Conservation (phyloP, 1,140 invertebrate genomes). For the Drosophila sp. region DNA sequence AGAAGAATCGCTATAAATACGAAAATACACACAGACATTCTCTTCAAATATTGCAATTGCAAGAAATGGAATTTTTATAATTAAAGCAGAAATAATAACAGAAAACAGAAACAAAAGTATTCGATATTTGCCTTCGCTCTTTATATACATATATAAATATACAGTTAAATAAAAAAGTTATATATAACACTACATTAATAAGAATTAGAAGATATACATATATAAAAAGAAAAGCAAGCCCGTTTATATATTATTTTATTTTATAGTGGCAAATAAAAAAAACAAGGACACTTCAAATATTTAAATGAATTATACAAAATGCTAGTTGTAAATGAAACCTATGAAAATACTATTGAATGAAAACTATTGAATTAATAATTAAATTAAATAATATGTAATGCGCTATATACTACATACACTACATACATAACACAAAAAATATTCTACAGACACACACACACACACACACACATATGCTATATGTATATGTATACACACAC, state of each 20-base stretch:
- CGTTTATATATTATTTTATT: slow-evolving; percentile 53
- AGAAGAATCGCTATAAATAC: slow-evolving; percentile 34
- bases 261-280: slow-evolving; percentile 56
- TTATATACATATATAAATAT: slow-evolving; percentile 67
- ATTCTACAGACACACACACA: slow-evolving; percentile 58
- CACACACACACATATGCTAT: slow-evolving; percentile 34
- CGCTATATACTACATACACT: slow-evolving; percentile 36
- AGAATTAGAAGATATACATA: slow-evolving; percentile 23
- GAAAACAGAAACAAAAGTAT: slow-evolving; percentile 78
- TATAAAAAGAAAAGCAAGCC: slow-evolving; percentile 41
- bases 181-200: neutral
- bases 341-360: slow-evolving; percentile 44
- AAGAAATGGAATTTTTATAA: slow-evolving; percentile 65
- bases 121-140: slow-evolving; percentile 81
- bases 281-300: slow-evolving; percentile 70
- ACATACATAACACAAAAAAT: slow-evolving; percentile 49
- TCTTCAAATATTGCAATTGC: slow-evolving; percentile 50
- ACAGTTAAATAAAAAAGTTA: slow-evolving; percentile 17
- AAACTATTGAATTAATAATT: slow-evolving; percentile 43
- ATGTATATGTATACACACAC: slow-evolving; percentile 46
- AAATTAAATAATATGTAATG: slow-evolving; percentile 59
- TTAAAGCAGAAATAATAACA: slow-evolving; percentile 46
- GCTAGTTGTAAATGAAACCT: slow-evolving; percentile 38
- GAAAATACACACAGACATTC: slow-evolving; percentile 53
- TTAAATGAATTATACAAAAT: slow-evolving; percentile 80